Evolutionary conservation across 2,113 vertebrate genomes (phyloP).

Genomic region (Pelvicachromis taeniatus): DNA sequence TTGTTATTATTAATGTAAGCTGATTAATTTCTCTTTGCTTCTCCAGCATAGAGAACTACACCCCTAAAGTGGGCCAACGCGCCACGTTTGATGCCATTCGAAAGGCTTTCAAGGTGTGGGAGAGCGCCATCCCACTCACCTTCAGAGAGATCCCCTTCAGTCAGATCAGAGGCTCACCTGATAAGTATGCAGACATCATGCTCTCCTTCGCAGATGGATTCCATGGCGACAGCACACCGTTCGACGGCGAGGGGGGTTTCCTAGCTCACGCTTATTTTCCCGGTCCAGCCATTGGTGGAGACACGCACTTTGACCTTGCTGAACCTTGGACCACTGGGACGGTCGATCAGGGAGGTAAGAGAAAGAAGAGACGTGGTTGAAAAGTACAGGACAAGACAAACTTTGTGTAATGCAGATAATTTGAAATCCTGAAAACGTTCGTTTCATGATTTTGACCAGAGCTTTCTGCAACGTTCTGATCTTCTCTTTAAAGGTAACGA

Average conservation of each 20-base stretch:
- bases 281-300: slow-evolving; percentile 84
- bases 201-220: slow-evolving; percentile 87
- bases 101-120: slow-evolving; percentile 85
- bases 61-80: slow-evolving; percentile 78
- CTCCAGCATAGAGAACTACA: slow-evolving; percentile 79
- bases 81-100: slow-evolving; percentile 83
- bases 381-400: accelerated
- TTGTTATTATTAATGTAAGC: not conserved
- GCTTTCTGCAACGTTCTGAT: not conserved
- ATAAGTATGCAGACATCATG: slow-evolving; percentile 89
- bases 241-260: slow-evolving; percentile 88
- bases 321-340: slow-evolving; percentile 87
- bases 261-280: slow-evolving; percentile 92
- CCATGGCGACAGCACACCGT: slow-evolving; percentile 90
- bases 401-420: not conserved
- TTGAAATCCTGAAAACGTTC: not conserved
- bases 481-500: slow-evolving; percentile 77
- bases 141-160: slow-evolving; percentile 86
- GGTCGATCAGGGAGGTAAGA: slow-evolving; percentile 82
- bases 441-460: not conserved
- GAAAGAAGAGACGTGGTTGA: not conserved
- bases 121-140: slow-evolving; percentile 76
- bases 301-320: slow-evolving; percentile 88
- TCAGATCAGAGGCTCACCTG: slow-evolving; percentile 77
- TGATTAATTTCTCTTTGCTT: not conserved